Evolutionary conservation across 2,797 vertebrate genomes (phyloP), one percentile per base, ranked within the genome.

Genomic region (Aselliscus stoliczkanus): DNA sequence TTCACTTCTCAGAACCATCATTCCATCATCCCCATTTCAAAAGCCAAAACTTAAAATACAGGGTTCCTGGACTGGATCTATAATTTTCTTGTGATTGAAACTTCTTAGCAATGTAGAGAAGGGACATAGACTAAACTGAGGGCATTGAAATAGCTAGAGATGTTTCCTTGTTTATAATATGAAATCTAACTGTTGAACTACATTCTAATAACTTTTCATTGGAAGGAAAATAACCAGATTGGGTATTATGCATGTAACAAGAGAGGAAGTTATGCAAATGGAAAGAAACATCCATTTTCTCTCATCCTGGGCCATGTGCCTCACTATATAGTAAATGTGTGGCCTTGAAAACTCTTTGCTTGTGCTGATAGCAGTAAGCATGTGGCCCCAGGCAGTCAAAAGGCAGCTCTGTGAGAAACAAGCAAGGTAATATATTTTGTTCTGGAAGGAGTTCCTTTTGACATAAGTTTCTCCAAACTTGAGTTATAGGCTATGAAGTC

Each of bases 231-330:
- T 23, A 88, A 47, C 34, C 84, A 92, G 65, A 84, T 27, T 81
- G 54, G 50, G 12, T 79, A 86, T 89, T 91, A 47, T 37, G 64
- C 72, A 60, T 31, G 42, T 42, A 81, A 54, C 52, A 84, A 91
- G 52, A 54, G n/a, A 96, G 83, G 39, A 93, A 87, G 27, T 91
- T 50, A 60, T 79, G 12, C 60, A 29, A 54, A n/a, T 69, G 70
- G 96, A 88, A 94, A 73, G 92, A 97, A 97, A 70, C 11, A 75
- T n/a, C 62, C 1, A 8, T 91, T 82, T 88, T 96, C 47, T 83
- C 65, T 97, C 75, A 86, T 92, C 75, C 56, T 65, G 80, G 88
- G 88, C 96, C 95, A 91, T 93, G 31, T n/a, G 80, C 34, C 56
- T 96, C 85, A 8, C 94, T 87, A 31, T 87, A 31, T 21, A 83